Base-by-base conservation (phyloP, 1,140 invertebrate genomes). In the Pogonomyrmex californicus region DNA sequence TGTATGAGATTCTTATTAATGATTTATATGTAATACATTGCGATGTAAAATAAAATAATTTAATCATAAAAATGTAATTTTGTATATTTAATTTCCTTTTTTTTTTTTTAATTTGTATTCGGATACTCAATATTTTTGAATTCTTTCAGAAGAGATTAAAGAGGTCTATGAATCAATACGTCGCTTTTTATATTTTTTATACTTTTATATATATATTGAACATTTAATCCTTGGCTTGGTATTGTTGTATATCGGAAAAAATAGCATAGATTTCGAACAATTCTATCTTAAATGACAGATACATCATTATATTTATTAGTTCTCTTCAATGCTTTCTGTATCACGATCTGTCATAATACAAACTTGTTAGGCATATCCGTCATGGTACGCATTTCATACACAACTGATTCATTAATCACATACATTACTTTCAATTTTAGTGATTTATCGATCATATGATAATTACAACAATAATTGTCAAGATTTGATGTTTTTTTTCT, bases 161-260 rank as follows among this genome's bases (percentile, higher is more conserved):
- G n/a, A 68, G 5, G 4, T n/a, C 65, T 4, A 12, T 2, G 44
- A 44, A 68, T 68, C 10, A 10, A 30, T 66, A 41, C 36, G 38
- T 23, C 0, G 3, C 9, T 44, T 68, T 68, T 12, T 63, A 1
- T 33, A 17, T 2, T 9, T 66, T 63, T 14, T 4, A 63, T n/a
- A 4, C 33, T n/a, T n/a, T n/a, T n/a, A n/a, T 1, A 62, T 62
- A 68, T 30, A 17, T 44, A n/a, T 30, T n/a, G 4, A 68, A n/a
- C 36, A n/a, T n/a, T 44, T 68, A 68, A 68, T 68, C 38, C 38
- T 66, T 66, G n/a, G n/a, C n/a, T n/a, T n/a, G n/a, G 6, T 41
- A 66, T 7, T n/a, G n/a, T n/a, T n/a, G n/a, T n/a, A n/a, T n/a
- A 68, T 68, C 5, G n/a, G 38, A n/a, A 44, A 68, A 68, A 68